Evolutionary conservation across 2,113 vertebrate genomes (phyloP).

Genomic region (Crotalus tigris): DNA sequence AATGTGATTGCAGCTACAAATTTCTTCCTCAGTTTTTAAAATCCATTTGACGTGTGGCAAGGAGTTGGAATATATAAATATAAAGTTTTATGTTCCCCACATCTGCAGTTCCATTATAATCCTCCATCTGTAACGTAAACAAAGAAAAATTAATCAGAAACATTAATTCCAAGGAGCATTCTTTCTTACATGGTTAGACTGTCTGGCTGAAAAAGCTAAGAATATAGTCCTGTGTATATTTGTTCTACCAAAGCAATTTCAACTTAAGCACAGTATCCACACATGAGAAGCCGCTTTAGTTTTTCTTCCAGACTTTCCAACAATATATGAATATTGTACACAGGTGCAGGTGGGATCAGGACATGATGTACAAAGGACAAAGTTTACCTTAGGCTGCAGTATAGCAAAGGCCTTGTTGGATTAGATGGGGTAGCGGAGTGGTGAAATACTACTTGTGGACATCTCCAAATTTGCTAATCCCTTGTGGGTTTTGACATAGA

Average conservation of each 20-base stretch:
- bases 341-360: neutral
- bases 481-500: neutral
- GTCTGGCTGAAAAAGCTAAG: constrained; percentile 26
- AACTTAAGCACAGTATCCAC: neutral
- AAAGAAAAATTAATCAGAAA: constrained; percentile 67
- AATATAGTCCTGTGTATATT: neutral
- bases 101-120: constrained; percentile 66
- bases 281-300: neutral
- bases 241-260: neutral
- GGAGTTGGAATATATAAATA: constrained; percentile 67
- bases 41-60: constrained; percentile 67
- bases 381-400: neutral
- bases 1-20: constrained; percentile 64
- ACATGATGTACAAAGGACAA: neutral
- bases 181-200: constrained; percentile 55
- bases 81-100: constrained; percentile 66
- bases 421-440: neutral
- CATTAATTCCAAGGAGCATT: constrained; percentile 62
- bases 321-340: neutral
- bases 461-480: neutral
- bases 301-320: neutral
- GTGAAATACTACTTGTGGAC: neutral
- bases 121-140: constrained; percentile 65
- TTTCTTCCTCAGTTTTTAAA: constrained; percentile 63
- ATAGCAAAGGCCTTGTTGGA: neutral